Base-by-base conservation (phyloP, 2,888 invertebrate species). In the Ophioninae sp. region DNA sequence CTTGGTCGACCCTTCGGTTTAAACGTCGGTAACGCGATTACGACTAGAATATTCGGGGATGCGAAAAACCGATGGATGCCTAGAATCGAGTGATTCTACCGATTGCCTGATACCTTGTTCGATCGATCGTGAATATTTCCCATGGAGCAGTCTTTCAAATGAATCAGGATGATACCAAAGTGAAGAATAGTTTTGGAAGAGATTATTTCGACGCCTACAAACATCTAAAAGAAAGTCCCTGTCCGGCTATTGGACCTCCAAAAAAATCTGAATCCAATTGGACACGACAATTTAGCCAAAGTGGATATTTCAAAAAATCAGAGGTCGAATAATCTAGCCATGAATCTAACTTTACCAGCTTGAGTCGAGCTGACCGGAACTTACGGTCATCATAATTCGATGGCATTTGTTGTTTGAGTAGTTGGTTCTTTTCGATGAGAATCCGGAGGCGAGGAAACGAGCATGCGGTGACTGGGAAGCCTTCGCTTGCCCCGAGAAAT, bases 401-500 rank as follows among this genome's bases (percentile, higher is more conserved):
- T 50, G 0, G 37, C 2, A 10, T 41, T 8, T 17, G 30, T 10
- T 74, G 23, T 23, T n/a, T 67, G 37, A 20, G n/a, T 21, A 30
- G 62, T 17, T 44, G 23, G 62, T 6, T 57, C 59, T 37, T 75
- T 83, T 82, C 73, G 61, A 64, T 75, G 78, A 81, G 81, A 73
- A 75, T 83, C 79, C 69, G 81, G 72, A 77, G 85, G 79, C 85
- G 85, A 61, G 70, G 23, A 75, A 84, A 82, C 61, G 74, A 67
- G 50, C 44, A 67, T 82, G 72, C 39, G 68, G 75, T 20, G 79
- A 79, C n/a, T 39, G 57, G 56, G 75, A 73, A 75, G 50, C 13
- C 13, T 0, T 17, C 81, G 6, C 57, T 23, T 41, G 83, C 59
- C 30, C 82, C 84, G 81, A 67, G 75, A 81, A 64, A 23, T 62